Evolutionary conservation across 2,888 invertebrate genomes (phyloP).

Genomic region (Lydus trimaculatus): DNA sequence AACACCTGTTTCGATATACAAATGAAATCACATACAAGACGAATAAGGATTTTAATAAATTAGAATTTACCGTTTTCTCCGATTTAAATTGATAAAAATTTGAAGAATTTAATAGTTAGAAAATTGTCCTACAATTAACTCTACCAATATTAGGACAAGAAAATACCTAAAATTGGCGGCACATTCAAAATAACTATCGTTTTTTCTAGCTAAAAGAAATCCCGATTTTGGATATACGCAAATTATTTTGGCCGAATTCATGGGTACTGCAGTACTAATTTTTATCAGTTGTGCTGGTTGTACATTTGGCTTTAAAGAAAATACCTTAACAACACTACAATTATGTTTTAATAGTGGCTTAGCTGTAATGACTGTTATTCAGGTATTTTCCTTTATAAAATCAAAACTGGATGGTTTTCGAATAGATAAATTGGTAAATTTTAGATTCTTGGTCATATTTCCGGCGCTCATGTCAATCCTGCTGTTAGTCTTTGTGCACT

Average conservation of each 20-base stretch:
- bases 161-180: neutral
- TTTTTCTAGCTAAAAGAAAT: slow-evolving; percentile 23
- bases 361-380: slow-evolving; percentile 71
- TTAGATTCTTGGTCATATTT: slow-evolving; percentile 77
- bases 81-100: too few relatives aligned
- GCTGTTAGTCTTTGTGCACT: slow-evolving; percentile 73
- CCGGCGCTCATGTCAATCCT: slow-evolving; percentile 82
- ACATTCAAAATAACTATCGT: neutral
- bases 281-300: slow-evolving; percentile 77
- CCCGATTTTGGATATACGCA: slow-evolving; percentile 11
- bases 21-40: too few relatives aligned
- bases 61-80: too few relatives aligned
- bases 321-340: slow-evolving; percentile 44
- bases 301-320: slow-evolving; percentile 51
- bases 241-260: slow-evolving; percentile 64
- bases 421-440: slow-evolving; percentile 36
- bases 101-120: too few relatives aligned
- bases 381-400: slow-evolving; percentile 58
- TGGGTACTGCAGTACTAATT: slow-evolving; percentile 73
- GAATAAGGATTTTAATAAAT: too few relatives aligned
- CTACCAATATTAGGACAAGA: too few relatives aligned
- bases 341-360: slow-evolving; percentile 70
- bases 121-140: neutral
- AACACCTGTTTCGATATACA: too few relatives aligned
- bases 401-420: neutral